These are phyloP conservation scores for Pseudomyrmex sp. DNA, from an alignment of 1,140 invertebrate genomes.

Conservation along the genomic window DNA sequence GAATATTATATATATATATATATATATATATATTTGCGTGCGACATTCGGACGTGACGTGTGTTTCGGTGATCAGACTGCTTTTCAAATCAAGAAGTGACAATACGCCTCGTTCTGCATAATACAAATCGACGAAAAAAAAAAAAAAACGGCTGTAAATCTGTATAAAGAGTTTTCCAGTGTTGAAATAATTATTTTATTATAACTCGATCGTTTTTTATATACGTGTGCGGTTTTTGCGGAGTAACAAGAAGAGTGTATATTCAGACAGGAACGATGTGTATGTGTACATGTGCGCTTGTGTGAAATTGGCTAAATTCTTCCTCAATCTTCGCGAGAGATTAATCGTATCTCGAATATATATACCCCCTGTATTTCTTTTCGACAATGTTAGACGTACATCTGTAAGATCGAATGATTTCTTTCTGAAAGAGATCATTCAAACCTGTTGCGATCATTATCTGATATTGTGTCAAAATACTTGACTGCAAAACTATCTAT, in stretches of 20 bases:
- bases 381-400: slow-evolving; percentile 17
- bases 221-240: slow-evolving; percentile 51
- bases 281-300: slow-evolving; percentile 36
- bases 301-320: slow-evolving; percentile 53
- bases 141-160: slow-evolving; percentile 38
- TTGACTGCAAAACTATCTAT: not conserved
- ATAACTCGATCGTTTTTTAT: slow-evolving; percentile 35
- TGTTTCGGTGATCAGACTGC: slow-evolving; percentile 2
- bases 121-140: slow-evolving; percentile 23
- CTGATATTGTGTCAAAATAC: not conserved
- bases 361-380: not conserved
- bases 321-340: slow-evolving; percentile 36
- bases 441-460: slow-evolving; percentile 4
- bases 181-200: slow-evolving; percentile 60
- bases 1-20: not conserved
- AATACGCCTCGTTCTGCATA: slow-evolving; percentile 32
- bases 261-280: slow-evolving; percentile 17
- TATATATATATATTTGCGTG: not conserved
- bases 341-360: slow-evolving; percentile 22
- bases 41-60: not conserved
- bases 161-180: slow-evolving; percentile 48
- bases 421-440: not conserved
- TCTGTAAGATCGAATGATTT: not conserved
- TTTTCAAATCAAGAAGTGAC: slow-evolving; percentile 29
- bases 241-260: slow-evolving; percentile 26